These are phyloP conservation scores for Spizella passerina DNA, from an alignment of 2,797 vertebrate genomes.

Conservation along the genomic window DNA sequence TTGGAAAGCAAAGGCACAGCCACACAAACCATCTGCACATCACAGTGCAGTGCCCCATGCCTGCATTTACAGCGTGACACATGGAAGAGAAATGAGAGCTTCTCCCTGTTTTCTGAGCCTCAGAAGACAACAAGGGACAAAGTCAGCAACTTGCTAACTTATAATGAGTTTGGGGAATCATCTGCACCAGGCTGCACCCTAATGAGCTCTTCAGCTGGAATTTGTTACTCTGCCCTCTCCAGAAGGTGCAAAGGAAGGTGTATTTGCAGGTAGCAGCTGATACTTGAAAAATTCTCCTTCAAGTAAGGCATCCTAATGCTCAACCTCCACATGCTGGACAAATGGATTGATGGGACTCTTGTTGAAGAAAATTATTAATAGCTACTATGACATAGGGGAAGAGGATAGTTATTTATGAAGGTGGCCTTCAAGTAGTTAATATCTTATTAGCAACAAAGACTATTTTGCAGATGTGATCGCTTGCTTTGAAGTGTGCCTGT, in stretches of 20 bases:
- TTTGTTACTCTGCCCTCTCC: not conserved
- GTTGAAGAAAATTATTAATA: not conserved
- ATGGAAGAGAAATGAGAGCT: not conserved
- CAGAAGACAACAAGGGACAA: not conserved
- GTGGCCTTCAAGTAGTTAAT: not conserved
- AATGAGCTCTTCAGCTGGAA: not conserved
- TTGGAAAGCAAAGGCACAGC: not conserved
- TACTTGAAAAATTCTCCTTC: not conserved
- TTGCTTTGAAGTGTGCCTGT: not conserved
- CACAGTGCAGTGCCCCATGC: not conserved
- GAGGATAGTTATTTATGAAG: not conserved
- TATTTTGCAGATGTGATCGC: not conserved
- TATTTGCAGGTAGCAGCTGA: not conserved
- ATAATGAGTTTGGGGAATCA: not conserved
- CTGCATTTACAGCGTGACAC: rapidly evolving
- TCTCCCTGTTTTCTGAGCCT: not conserved
- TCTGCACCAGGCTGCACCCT: not conserved
- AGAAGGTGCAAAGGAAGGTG: not conserved
- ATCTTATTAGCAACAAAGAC: not conserved
- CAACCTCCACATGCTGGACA: rapidly evolving
- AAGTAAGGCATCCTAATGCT: not conserved
- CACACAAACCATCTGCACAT: not conserved
- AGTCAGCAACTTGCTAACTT: not conserved
- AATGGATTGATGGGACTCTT: not conserved
- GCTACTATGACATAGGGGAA: not conserved